Conservation (phyloP, 2,113 vertebrate genomes). For the Mohoua ochrocephala region DNA sequence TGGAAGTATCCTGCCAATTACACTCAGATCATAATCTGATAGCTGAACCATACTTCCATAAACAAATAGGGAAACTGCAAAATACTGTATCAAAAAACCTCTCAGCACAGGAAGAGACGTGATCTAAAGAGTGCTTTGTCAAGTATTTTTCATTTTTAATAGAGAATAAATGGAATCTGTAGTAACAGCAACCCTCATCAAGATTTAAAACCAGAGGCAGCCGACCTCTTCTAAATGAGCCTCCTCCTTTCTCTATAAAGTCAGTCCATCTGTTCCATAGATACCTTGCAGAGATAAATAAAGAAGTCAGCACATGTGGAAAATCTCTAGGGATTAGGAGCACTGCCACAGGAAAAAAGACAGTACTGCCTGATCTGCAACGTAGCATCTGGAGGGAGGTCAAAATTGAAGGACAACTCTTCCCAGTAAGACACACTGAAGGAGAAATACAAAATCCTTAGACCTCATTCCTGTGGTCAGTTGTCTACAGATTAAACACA, state of each 20-base stretch:
- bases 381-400: slow-evolving; percentile 43
- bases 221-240: neutral
- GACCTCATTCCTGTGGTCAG: neutral
- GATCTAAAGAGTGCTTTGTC: neutral
- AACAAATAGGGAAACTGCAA: neutral
- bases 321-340: neutral
- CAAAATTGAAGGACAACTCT: slow-evolving; percentile 12
- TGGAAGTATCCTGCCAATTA: neutral
- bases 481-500: neutral
- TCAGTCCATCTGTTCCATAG: neutral
- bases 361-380: slow-evolving; percentile 16
- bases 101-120: neutral
- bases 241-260: neutral
- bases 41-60: neutral
- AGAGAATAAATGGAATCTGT: slow-evolving; percentile 5
- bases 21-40: neutral
- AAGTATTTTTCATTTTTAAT: slow-evolving; percentile 6
- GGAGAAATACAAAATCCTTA: neutral
- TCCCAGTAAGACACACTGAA: neutral
- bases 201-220: neutral
- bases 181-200: neutral
- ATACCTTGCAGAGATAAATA: neutral
- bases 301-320: neutral
- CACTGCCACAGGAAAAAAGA: neutral
- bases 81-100: neutral